Conservation (phyloP, 2,113 vertebrate genomes). For the Capricornis sumatraensis region DNA sequence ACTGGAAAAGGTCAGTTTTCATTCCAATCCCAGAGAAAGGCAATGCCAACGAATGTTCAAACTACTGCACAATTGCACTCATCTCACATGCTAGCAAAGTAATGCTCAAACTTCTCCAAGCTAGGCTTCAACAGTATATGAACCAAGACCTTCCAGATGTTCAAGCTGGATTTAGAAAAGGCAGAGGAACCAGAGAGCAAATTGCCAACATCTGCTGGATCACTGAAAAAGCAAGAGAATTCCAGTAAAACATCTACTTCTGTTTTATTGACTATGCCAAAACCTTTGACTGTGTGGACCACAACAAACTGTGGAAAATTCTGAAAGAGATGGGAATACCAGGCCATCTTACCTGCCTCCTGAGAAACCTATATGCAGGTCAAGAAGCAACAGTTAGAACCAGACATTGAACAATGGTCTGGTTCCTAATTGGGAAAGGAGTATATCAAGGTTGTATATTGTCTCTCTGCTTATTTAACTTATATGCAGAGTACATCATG, state of each 20-base stretch:
- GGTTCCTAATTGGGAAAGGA: not conserved
- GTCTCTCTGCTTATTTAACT: not conserved
- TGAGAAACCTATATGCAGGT: not conserved
- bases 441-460: not conserved
- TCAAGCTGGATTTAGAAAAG: not conserved
- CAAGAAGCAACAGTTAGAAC: not conserved
- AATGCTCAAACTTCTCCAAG: not conserved
- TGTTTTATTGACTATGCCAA: not conserved
- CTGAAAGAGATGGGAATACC: not conserved
- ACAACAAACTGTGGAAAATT: not conserved
- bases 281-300: not conserved
- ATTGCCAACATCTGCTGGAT: not conserved
- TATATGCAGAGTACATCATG: not conserved
- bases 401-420: not conserved
- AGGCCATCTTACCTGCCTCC: not conserved
- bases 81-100: not conserved
- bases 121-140: not conserved
- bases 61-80: not conserved
- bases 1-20: not conserved
- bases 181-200: not conserved
- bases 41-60: not conserved
- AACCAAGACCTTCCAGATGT: not conserved
- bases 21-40: not conserved
- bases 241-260: not conserved
- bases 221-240: not conserved